Evolutionary conservation across 2,797 vertebrate genomes (phyloP).

Genomic region (Coregonus suidteri): DNA sequence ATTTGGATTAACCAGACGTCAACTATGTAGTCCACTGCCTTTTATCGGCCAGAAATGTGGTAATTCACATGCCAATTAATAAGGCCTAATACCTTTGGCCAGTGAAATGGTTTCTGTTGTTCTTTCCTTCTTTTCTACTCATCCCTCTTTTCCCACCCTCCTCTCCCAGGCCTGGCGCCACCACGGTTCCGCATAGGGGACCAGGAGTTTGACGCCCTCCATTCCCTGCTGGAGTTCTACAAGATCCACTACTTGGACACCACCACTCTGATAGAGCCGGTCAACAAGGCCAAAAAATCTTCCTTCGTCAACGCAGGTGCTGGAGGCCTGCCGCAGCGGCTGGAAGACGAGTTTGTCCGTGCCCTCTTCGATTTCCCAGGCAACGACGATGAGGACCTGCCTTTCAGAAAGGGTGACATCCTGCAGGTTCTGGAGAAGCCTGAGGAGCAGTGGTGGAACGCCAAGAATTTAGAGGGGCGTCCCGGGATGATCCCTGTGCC

Average conservation of each 20-base stretch:
- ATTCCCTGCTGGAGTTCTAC: conserved; percentile 97
- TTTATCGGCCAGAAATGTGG: background rate
- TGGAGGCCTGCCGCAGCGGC: conserved; percentile 77
- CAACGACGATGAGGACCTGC: conserved; percentile 97
- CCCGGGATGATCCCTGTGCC: conserved; percentile 98
- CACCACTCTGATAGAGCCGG: conserved; percentile 97
- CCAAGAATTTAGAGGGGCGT: conserved; percentile 91
- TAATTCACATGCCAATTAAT: background rate
- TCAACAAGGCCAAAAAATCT: conserved; percentile 88
- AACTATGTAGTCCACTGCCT: background rate
- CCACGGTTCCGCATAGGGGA: conserved; percentile 94
- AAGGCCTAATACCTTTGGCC: background rate
- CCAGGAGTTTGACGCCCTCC: conserved; percentile 96
- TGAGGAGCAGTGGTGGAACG: conserved; percentile 99
- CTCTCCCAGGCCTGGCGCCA: conserved; percentile 75
- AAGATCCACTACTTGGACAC: conserved; percentile 99
- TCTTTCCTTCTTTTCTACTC: background rate
- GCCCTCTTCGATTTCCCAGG: conserved; percentile 98
- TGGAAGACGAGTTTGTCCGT: conserved; percentile 91
- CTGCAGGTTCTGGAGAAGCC: conserved; percentile 94
- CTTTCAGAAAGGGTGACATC: conserved; percentile 95
- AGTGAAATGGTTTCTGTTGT: background rate
- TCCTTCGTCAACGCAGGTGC: conserved; percentile 65
- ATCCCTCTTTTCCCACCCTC: background rate
- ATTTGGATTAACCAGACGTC: background rate